A percentile compares a stretch with the other conserved stretches of the same genome.
Conservation (phyloP, 1,140 invertebrate genomes). For the Hycleus phaleratus region DNA sequence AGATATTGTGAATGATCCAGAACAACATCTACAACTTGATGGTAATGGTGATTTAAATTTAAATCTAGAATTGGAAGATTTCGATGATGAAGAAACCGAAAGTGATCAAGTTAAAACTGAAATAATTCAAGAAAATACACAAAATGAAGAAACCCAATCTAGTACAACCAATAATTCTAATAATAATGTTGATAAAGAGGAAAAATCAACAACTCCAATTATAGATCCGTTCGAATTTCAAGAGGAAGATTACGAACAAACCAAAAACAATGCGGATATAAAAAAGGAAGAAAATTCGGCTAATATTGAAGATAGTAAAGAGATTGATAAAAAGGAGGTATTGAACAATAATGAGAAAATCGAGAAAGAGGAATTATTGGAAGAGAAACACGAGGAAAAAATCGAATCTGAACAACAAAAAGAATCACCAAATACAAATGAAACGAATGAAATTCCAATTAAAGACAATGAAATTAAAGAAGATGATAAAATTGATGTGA, state of each 20-base stretch:
- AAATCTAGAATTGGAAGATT: constrained; percentile 36
- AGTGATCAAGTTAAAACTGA: constrained; percentile 20
- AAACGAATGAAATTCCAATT: constrained; percentile 22
- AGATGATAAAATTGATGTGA: constrained; percentile 23
- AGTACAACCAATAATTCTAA: background rate
- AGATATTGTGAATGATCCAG: constrained; percentile 38
- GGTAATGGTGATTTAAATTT: constrained; percentile 37
- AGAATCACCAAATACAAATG: constrained; percentile 19
- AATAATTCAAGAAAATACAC: constrained; percentile 11
- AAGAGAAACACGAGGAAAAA: constrained; percentile 34
- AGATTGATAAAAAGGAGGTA: constrained; percentile 11
- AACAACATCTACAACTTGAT: constrained; percentile 37
- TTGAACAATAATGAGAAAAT: constrained; percentile 3
- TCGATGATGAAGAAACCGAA: constrained; percentile 30
- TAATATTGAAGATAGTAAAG: constrained; percentile 4
- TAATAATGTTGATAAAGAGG: background rate
- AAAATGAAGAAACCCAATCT: constrained; percentile 8
- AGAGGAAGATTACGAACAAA: constrained; percentile 26
- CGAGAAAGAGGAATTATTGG: constrained; percentile 33
- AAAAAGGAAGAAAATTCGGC: too few species aligned
- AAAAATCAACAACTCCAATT: constrained; percentile 40
- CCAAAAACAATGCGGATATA: background rate
- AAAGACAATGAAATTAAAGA: constrained; percentile 12
- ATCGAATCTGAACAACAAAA: constrained; percentile 19
- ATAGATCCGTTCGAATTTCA: constrained; percentile 44